These are phyloP conservation scores for Hafferia zeledoni DNA, from an alignment of 2,797 vertebrate genomes.

Conservation along the genomic window DNA sequence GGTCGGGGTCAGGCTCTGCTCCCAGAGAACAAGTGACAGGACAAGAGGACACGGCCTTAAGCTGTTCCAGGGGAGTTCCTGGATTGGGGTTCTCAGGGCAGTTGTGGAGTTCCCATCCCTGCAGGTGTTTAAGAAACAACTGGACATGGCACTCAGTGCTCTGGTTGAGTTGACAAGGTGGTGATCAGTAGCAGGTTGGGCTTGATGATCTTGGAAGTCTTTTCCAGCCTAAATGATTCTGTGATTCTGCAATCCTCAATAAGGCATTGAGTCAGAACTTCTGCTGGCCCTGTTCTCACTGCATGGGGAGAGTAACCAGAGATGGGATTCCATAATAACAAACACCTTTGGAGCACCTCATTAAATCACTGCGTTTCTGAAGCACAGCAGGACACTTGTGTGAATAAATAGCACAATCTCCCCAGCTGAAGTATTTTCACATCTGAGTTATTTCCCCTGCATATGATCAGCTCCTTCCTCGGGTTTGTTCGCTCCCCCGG, in stretches of 20 bases:
- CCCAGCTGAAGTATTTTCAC: constrained; percentile 74
- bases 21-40: background rate
- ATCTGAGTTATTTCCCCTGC: constrained; percentile 74
- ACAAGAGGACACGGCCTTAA: fast-evolving
- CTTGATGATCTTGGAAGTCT: background rate
- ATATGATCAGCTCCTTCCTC: constrained; percentile 61
- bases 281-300: constrained; percentile 12
- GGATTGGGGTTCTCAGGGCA: background rate
- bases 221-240: background rate
- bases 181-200: background rate
- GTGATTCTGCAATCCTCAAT: background rate
- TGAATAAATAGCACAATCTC: constrained; percentile 80
- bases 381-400: constrained; percentile 76
- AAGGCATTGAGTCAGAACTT: constrained; percentile 48
- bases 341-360: constrained; percentile 78
- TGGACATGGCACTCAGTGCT: background rate
- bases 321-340: constrained; percentile 67
- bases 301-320: constrained; percentile 25
- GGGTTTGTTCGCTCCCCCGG: background rate
- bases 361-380: constrained; percentile 77
- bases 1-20: background rate
- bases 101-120: background rate
- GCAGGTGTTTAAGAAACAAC: background rate
- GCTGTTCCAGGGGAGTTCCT: fast-evolving
- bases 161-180: background rate